Percentiles rank a stretch among this genome's conserved stretches.
These are phyloP conservation scores for Varanus salvator DNA, from an alignment of 2,113 vertebrate genomes.

Conservation along the genomic window DNA sequence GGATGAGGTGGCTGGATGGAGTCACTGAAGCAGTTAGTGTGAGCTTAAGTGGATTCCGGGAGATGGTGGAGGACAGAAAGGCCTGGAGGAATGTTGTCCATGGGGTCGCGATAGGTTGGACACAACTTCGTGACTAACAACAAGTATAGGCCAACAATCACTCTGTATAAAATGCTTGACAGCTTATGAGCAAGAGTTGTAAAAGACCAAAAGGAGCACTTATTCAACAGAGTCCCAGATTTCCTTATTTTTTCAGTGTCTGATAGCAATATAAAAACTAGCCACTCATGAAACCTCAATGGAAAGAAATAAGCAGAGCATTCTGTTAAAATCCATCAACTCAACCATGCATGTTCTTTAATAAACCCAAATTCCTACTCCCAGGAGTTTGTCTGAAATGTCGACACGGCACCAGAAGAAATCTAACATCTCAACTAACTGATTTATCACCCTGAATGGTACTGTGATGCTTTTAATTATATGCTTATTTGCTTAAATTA, in stretches of 20 bases:
- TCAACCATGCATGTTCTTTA: not conserved
- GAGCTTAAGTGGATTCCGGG: too few relatives aligned
- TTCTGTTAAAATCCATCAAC: not conserved
- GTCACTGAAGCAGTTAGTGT: too few relatives aligned
- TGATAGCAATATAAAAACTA: not conserved
- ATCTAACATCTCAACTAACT: not conserved
- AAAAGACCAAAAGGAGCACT: not conserved
- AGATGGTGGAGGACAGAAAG: too few relatives aligned
- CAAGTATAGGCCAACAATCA: not conserved
- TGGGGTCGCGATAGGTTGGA: too few relatives aligned
- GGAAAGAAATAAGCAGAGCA: not conserved
- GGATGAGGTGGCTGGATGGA: too few relatives aligned
- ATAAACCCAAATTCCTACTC: not conserved
- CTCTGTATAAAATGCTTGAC: not conserved
- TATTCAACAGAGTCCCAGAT: not conserved
- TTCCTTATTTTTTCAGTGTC: not conserved
- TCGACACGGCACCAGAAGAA: not conserved
- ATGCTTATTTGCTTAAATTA: not conserved
- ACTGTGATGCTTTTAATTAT: not conserved
- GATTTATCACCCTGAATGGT: not conserved
- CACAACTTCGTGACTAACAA: too few relatives aligned
- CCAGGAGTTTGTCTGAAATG: not conserved
- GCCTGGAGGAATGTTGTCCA: too few relatives aligned
- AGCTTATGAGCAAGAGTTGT: not conserved
- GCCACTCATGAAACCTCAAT: not conserved